A percentile compares a stretch with the other conserved stretches of the same genome.
These are phyloP conservation scores for Sarcophaga carnaria DNA, from an alignment of 2,888 invertebrate species.

Conservation along the genomic window DNA sequence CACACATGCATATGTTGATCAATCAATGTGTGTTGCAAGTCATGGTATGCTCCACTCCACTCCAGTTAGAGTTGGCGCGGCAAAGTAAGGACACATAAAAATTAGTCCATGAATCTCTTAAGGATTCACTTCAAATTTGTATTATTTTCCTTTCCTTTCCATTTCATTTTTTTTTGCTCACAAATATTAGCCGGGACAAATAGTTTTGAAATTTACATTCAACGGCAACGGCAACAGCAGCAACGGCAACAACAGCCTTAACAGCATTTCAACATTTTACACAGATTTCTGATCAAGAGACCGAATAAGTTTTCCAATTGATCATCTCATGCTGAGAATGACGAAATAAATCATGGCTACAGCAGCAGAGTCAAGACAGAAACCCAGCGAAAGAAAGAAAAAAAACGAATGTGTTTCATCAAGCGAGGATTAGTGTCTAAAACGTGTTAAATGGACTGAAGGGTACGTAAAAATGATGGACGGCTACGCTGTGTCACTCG, in stretches of 20 bases:
- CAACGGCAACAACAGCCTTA: conserved; percentile 6
- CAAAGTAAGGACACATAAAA: conserved; percentile 24
- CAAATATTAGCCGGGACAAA: not conserved
- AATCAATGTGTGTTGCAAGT: conserved; percentile 44
- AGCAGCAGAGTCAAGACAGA: conserved; percentile 74
- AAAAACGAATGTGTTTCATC: conserved; percentile 79
- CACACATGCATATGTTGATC: conserved; percentile 23
- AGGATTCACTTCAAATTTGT: conserved; percentile 29
- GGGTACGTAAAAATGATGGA: conserved; percentile 78
- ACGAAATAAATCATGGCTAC: conserved; percentile 78
- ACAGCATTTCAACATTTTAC: conserved; percentile 54
- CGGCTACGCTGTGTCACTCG: conserved; percentile 73
- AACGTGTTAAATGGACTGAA: conserved; percentile 82
- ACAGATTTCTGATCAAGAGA: conserved; percentile 49
- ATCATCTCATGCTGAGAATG: conserved; percentile 69
- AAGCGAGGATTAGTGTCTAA: conserved; percentile 82
- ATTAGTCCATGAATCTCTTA: conserved; percentile 53
- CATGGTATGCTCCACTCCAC: not conserved
- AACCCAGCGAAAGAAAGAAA: conserved; percentile 73
- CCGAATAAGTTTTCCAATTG: conserved; percentile 66
- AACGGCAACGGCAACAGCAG: conserved; percentile 8
- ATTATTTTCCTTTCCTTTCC: not conserved
- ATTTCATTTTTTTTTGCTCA: not conserved
- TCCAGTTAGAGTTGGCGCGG: conserved; percentile 5
- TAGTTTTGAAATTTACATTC: conserved; percentile 15